Evolutionary conservation across 2,797 vertebrate species (phyloP).

Genomic region (Coregonus suidteri): DNA sequence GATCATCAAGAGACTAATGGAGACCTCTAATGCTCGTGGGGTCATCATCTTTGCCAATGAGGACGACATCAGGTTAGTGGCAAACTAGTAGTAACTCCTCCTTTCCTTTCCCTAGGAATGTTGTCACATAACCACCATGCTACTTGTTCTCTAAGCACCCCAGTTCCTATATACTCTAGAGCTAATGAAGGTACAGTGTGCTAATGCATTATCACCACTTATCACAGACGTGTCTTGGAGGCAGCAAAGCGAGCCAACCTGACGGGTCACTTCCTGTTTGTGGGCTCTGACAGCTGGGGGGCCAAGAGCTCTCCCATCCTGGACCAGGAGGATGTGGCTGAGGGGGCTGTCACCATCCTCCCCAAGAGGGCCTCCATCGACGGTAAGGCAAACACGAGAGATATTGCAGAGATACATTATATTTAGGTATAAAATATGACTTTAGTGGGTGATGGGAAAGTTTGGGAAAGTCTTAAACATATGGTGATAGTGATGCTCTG

Average conservation of each 20-base stretch:
- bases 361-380: slow-evolving; percentile 90
- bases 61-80: slow-evolving; percentile 90
- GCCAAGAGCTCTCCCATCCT: slow-evolving; percentile 85
- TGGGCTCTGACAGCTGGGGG: slow-evolving; percentile 93
- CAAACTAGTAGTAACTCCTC: neutral
- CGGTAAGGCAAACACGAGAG: slow-evolving; percentile 63
- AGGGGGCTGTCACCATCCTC: slow-evolving; percentile 88
- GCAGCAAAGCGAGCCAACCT: slow-evolving; percentile 84
- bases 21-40: slow-evolving; percentile 89
- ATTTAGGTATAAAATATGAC: too few species aligned
- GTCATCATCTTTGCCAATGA: slow-evolving; percentile 94
- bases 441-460: neutral
- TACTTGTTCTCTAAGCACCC: neutral
- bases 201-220: neutral
- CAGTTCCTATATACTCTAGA: neutral
- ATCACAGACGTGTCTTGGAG: slow-evolving; percentile 83
- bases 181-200: neutral
- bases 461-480: neutral
- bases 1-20: slow-evolving; percentile 87
- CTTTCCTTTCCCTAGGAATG: neutral
- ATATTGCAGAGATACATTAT: too few species aligned
- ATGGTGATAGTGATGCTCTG: slow-evolving; percentile 1
- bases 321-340: slow-evolving; percentile 84
- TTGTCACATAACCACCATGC: neutral
- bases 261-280: slow-evolving; percentile 91